Percentiles rank a stretch among this genome's conserved stretches.
Conservation (phyloP, 2,113 vertebrate species). For the Tragelaphus strepsiceros region DNA sequence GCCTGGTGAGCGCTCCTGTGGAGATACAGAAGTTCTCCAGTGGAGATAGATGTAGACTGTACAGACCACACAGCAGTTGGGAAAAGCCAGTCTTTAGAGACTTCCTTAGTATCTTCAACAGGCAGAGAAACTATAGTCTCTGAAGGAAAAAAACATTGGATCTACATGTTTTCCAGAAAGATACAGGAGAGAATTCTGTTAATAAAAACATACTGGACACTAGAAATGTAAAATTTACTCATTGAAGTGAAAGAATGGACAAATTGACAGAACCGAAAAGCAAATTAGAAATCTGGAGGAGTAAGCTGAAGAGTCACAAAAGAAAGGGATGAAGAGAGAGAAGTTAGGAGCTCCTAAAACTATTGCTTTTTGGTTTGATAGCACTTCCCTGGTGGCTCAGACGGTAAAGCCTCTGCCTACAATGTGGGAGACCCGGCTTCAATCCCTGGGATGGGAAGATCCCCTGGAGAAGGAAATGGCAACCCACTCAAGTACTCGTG, state of each 20-base stretch:
- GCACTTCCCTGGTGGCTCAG: neutral
- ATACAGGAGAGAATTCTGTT: neutral
- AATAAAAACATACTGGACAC: neutral
- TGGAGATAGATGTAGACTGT: neutral
- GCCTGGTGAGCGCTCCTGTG: rapidly evolving
- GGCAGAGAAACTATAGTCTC: neutral
- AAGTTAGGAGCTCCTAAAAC: neutral
- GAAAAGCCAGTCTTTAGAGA: neutral
- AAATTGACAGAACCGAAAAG: neutral
- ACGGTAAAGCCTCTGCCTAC: neutral
- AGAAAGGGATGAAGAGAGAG: neutral
- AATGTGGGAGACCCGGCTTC: neutral
- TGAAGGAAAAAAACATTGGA: neutral
- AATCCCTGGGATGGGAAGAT: neutral
- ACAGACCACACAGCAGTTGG: neutral
- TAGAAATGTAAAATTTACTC: neutral
- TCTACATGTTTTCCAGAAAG: neutral
- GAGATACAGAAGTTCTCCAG: neutral
- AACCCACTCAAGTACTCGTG: neutral
- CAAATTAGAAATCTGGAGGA: neutral
- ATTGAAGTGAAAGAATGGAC: neutral
- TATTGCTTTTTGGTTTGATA: neutral
- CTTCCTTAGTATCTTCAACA: neutral
- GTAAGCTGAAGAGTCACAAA: neutral
- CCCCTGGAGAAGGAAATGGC: neutral